Evolutionary conservation across 2,797 vertebrate genomes (phyloP).

Genomic region (Melanotaenia pygmaea): DNA sequence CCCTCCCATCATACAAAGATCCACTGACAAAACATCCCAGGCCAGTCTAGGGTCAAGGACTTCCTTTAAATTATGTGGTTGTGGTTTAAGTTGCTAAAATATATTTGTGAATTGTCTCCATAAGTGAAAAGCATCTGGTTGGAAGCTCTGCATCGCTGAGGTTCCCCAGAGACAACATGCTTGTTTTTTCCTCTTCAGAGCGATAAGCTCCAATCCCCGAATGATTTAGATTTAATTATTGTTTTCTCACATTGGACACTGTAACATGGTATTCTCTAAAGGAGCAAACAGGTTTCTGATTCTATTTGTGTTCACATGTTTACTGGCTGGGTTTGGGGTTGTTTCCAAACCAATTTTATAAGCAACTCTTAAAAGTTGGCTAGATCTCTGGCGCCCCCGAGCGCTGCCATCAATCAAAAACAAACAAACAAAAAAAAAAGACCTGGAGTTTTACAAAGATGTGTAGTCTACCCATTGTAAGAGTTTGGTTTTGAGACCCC

Average conservation of each 20-base stretch:
- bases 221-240: not conserved
- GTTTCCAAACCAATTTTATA: not conserved
- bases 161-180: not conserved
- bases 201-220: not conserved
- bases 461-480: too few species aligned
- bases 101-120: too few species aligned
- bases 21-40: not conserved
- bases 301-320: not conserved
- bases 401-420: too few species aligned
- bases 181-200: not conserved
- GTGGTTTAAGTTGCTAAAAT: not conserved
- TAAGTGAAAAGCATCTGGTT: too few species aligned
- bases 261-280: not conserved
- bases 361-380: not conserved
- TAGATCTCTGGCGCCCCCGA: too few species aligned
- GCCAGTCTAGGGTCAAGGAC: slow-evolving; percentile 5
- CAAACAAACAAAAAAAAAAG: too few species aligned
- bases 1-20: not conserved
- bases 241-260: not conserved
- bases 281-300: not conserved
- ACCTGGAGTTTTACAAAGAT: too few species aligned
- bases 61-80: slow-evolving; percentile 4
- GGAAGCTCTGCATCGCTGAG: not conserved
- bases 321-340: not conserved
- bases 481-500: too few species aligned